Base-by-base conservation (phyloP, 2,113 vertebrate genomes). In the Brienomyrus brachyistius region DNA sequence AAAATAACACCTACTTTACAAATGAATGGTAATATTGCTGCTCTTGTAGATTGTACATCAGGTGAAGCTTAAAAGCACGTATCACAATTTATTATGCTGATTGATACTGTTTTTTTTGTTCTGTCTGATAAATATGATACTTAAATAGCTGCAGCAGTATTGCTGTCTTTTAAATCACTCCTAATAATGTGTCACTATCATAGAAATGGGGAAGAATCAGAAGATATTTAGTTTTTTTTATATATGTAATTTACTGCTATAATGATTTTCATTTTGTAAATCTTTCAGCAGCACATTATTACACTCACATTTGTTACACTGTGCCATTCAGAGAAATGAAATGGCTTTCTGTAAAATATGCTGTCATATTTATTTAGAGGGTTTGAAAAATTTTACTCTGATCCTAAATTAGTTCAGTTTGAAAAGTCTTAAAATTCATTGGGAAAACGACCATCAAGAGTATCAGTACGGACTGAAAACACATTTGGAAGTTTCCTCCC, bases 381-480 rank as follows among this genome's bases (percentile, higher is more conserved):
- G 92, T 91, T 70, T 89, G 85, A 91, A 62, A 50, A 70, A 92
- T 92, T 90, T 90, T 70, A 88, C 92, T 92, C 70, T 88, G 90
- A 77, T 90, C 88, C 50, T 89, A 88, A 87, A 88, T 52, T 66
- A 92, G 91, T 89, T 91, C 91, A 54, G 88, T 86, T 70, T 70
- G 62, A 70, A 70, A 45, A 90, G 92, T 89, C 91, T 87, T 92
- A 80, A 92, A 91, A 88, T 51, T 85, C 88, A 91, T 90, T 93
- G 85, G 85, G 91, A 93, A 93, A 88, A 74, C 70, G 52, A 43
- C 1, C 88, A 86, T 92, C 89, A 90, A 91, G 89, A 89, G 45
- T 66, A 83, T 40, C 59, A 62, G 27, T 6, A 8, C 51, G 0
- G 1, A 23, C 51, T 80, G 89, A 50, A 86, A 89, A 91, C 40